Evolutionary conservation across 2,888 invertebrate genomes (phyloP), one percentile per base, ranked within the genome.

Genomic region (Noctuana brunneofusca): DNA sequence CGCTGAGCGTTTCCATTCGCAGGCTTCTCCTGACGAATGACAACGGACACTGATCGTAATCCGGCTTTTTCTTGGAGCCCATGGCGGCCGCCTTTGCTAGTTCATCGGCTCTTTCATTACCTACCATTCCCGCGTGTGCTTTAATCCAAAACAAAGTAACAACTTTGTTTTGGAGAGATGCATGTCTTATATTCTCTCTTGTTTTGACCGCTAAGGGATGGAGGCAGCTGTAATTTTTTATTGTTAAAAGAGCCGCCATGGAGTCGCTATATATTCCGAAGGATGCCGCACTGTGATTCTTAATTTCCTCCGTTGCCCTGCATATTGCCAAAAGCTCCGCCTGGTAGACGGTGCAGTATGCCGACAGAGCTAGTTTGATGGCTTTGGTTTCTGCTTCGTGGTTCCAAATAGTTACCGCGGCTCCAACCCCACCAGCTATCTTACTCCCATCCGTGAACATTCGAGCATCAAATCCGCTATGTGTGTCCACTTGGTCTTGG

Each of bases 391-490:
- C 62, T 11, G 24, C n/a, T 0, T 43, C 32, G 11, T 50, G 30
- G 1, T 49, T 59, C 64, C 62, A 67, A 6, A 50, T 16, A 18
- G 66, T 55, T 11, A 64, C 16, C 1, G 63, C 56, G 0, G 66
- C 63, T 2, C 64, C 64, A 2, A 66, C 64, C 18, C 64, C 65
- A 9, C 49, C 64, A n/a, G 46, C 58, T 41, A 55, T 69, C 58
- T 67, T 66, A 52, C 68, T 68, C 9, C 68, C 66, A 27, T 66
- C 68, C 0, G 68, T 68, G 43, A 35, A 68, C 1, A 66, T 60
- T 11, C 38, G 35, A 0, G 43, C 24, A 1, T 11, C 59, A 5
- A 12, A 22, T 2, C 9, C 16, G 12, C 20, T 46, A 22, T 43
- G 14, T 0, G 1, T 2, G 1, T 53, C 6, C 6, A 53, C 9